Conservation (phyloP, 2,888 invertebrate genomes). For the Idaea biselata region DNA sequence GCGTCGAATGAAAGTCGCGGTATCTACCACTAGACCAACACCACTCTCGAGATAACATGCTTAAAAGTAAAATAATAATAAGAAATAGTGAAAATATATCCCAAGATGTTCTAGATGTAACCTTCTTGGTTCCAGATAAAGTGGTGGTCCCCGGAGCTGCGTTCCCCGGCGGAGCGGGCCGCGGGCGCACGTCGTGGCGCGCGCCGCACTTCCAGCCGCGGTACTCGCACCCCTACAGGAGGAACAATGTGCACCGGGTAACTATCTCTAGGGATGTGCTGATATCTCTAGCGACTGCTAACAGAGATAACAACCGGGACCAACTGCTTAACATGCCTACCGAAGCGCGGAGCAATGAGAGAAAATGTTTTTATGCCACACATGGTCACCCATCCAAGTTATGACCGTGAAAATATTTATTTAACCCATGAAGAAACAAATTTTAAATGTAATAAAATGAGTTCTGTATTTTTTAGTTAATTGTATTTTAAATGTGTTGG, state of each 20-base stretch:
- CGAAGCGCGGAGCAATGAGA: no score
- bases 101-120: not conserved
- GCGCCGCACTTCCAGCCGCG: slow-evolving; percentile 45
- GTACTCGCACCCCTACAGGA: slow-evolving; percentile 44
- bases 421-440: not conserved
- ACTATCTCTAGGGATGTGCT: slow-evolving; percentile 15
- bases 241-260: slow-evolving; percentile 54
- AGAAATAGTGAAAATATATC: no score
- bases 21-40: no score
- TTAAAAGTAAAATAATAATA: no score
- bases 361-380: no score
- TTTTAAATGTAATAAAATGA: no score
- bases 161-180: slow-evolving; percentile 24
- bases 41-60: no score
- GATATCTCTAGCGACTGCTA: no score
- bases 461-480: slow-evolving; percentile 4
- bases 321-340: not conserved
- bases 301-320: not conserved
- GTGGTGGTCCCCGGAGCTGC: slow-evolving; percentile 58
- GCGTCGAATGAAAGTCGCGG: no score
- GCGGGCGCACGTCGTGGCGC: slow-evolving; percentile 57
- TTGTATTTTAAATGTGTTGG: not conserved
- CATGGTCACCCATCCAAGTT: no score
- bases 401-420: no score
- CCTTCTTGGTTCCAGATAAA: slow-evolving; percentile 48